Evolutionary conservation across 1,140 invertebrate species (phyloP), one percentile per base, ranked within the genome.

Genomic region (Zaprionus vittiger): DNA sequence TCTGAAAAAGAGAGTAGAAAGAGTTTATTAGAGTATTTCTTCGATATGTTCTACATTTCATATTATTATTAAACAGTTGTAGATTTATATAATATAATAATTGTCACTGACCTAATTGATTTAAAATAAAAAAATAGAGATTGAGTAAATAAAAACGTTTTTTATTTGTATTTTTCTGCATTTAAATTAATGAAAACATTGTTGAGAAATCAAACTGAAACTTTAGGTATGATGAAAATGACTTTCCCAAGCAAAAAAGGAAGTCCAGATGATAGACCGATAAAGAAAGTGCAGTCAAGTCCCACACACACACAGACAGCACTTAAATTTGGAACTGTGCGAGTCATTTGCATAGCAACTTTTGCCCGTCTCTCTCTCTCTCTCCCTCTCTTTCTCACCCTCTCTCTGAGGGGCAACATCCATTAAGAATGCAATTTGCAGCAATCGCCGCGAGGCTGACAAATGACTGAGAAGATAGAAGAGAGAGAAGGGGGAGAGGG

Each of bases 351-450:
- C 81, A 80, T 80, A 67, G 74, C 24, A 66, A 66, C 52, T 59
- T 49, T 47, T 66, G 44, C 6, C 41, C 9, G 31, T 22, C 20
- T 22, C 2, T 22, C 20, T 22, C 20, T 22, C 24, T 9, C 41
- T 47, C n/a, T 17, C 41, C 2, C n/a, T 44, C 41, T 7, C 5
- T 15, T 6, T n/a, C 38, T 7, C 47, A 61, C 56, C 54, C 31
- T 62, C 55, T 59, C 49, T 55, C 7, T 17, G 41, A 17, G 41
- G n/a, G 61, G 72, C 69, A 71, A 47, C 73, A 63, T 79, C 70
- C 82, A 84, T 84, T 84, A 84, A 84, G 81, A 84, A 84, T 84
- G 74, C 74, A 84, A 84, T 84, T 84, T 84, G 77, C 77, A 52
- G 70, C 78, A 71, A 85, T 71, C 70, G 72, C 66, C 64, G 57